These are phyloP conservation scores for Pristionchus entomophagus DNA, from an alignment of 2,888 invertebrate genomes.

Conservation along the genomic window DNA sequence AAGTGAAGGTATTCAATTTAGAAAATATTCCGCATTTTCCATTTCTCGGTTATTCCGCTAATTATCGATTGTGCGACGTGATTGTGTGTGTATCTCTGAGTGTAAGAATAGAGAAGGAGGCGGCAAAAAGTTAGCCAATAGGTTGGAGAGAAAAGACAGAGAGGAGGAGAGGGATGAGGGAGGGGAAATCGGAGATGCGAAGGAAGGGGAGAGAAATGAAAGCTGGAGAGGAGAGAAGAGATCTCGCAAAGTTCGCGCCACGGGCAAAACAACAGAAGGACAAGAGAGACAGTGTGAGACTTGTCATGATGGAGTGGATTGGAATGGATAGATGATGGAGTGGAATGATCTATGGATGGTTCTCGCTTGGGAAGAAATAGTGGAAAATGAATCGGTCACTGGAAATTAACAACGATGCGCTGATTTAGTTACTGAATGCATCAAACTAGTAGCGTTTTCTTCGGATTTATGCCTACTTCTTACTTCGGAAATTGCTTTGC, in stretches of 20 bases:
- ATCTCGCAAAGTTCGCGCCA: background rate
- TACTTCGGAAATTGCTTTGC: too few species aligned
- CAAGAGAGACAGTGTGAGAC: background rate
- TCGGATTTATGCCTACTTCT: too few species aligned
- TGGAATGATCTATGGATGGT: background rate
- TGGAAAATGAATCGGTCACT: too few species aligned
- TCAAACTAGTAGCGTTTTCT: too few species aligned
- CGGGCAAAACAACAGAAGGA: background rate
- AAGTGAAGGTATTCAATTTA: background rate
- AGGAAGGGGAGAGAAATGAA: slow-evolving; percentile 18
- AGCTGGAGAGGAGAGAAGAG: slow-evolving; percentile 28
- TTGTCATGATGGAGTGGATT: background rate
- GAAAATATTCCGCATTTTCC: too few species aligned
- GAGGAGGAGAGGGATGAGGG: background rate
- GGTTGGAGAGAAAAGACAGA: background rate
- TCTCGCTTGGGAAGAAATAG: too few species aligned
- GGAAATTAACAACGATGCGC: too few species aligned
- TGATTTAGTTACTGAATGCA: too few species aligned
- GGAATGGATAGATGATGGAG: background rate
- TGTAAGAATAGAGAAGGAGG: slow-evolving; percentile 35
- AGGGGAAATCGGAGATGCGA: background rate
- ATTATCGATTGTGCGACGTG: background rate
- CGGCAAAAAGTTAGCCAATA: slow-evolving; percentile 34
- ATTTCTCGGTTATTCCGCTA: background rate
- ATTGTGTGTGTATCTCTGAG: slow-evolving; percentile 8